A percentile compares a stretch with the other conserved stretches of the same genome.
Evolutionary conservation across 2,113 vertebrate species (phyloP).

Genomic region (Hypanus sabinus): DNA sequence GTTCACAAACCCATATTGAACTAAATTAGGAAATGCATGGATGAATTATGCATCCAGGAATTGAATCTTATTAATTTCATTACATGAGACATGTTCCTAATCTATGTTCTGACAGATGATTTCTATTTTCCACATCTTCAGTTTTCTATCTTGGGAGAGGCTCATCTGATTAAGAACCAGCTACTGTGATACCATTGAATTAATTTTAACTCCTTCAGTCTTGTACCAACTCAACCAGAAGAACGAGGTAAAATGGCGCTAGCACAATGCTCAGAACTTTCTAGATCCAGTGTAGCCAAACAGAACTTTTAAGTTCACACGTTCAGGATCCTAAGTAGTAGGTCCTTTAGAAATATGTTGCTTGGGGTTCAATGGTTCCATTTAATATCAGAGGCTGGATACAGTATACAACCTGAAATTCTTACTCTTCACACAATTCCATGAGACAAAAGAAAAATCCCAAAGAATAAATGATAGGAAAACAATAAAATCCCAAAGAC

Average conservation of each 20-base stretch:
- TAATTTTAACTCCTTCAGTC: not conserved
- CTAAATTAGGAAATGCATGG: conserved; percentile 6
- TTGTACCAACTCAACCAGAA: not conserved
- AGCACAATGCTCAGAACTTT: not conserved
- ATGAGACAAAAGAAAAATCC: too few relatives aligned
- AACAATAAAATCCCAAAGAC: too few relatives aligned
- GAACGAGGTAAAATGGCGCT: not conserved
- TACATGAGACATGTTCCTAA: not conserved
- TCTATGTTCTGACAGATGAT: conserved; percentile 6
- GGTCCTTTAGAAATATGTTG: too few relatives aligned
- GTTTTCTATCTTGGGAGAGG: not conserved
- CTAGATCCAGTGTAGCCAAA: too few relatives aligned
- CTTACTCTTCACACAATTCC: too few relatives aligned
- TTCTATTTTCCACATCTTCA: conserved; percentile 11
- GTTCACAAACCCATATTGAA: conserved; percentile 1
- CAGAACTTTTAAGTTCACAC: too few relatives aligned
- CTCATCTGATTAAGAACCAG: not conserved
- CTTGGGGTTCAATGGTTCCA: too few relatives aligned
- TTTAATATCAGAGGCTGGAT: too few relatives aligned
- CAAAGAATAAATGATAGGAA: too few relatives aligned
- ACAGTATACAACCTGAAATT: too few relatives aligned
- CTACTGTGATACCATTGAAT: not conserved
- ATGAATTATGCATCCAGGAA: not conserved
- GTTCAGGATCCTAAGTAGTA: too few relatives aligned
- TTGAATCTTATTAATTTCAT: conserved; percentile 24